Evolutionary conservation across 2,797 vertebrate species (phyloP).

Genomic region (Thalassophryne amazonica): DNA sequence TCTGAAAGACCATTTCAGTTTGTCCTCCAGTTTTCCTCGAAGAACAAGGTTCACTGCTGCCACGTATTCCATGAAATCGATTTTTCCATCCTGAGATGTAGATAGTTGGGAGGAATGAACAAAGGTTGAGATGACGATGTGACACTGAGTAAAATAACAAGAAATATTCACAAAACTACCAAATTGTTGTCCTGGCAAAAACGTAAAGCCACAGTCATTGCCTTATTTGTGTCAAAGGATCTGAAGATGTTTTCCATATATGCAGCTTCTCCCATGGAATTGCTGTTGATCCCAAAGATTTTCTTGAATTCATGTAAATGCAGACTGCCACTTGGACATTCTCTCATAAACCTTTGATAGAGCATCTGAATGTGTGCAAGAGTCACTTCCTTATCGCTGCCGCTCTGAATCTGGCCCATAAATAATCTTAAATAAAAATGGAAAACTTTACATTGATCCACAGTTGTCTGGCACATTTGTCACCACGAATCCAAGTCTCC

Average conservation of each 20-base stretch:
- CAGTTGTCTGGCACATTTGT: no score
- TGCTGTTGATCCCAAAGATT: constrained; percentile 67
- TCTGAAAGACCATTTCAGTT: constrained; percentile 77
- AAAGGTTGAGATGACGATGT: not conserved
- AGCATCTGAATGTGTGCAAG: constrained; percentile 71
- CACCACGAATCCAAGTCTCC: no score
- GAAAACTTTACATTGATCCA: no score
- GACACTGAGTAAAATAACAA: not conserved
- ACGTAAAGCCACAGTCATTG: constrained; percentile 15
- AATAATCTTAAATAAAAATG: constrained; percentile 14
- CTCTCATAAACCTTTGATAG: constrained; percentile 68
- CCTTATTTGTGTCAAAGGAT: constrained; percentile 71
- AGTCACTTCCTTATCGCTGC: constrained; percentile 47
- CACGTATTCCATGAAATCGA: constrained; percentile 75
- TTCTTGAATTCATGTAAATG: constrained; percentile 74
- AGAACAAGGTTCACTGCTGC: constrained; percentile 70
- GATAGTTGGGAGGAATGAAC: not conserved
- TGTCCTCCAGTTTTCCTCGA: constrained; percentile 72
- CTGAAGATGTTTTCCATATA: constrained; percentile 71
- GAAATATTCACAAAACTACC: not conserved
- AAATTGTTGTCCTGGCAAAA: no score
- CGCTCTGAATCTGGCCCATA: constrained; percentile 65
- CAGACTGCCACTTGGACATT: constrained; percentile 74
- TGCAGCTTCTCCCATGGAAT: constrained; percentile 55
- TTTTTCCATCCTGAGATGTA: constrained; percentile 56